Evolutionary conservation across 2,113 vertebrate genomes (phyloP).

Genomic region (Pithys albifrons): DNA sequence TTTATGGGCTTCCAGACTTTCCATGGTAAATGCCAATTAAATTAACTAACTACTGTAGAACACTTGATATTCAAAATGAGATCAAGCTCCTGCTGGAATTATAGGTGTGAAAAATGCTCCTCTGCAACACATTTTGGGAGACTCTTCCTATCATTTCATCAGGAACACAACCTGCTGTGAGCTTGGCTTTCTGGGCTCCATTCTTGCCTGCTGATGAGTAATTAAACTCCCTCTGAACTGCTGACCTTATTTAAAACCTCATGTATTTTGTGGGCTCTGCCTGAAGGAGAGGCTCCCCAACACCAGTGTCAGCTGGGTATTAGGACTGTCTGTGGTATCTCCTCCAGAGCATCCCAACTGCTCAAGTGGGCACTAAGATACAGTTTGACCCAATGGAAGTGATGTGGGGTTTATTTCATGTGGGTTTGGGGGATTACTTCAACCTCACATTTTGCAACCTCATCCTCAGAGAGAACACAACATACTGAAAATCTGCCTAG

Average conservation of each 20-base stretch:
- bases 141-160: background rate
- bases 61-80: background rate
- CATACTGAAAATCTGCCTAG: background rate
- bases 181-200: background rate
- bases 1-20: background rate
- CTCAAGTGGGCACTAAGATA: background rate
- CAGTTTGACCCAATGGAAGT: background rate
- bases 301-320: background rate
- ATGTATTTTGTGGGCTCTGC: background rate
- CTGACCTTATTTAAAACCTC: background rate
- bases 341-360: background rate
- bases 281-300: background rate
- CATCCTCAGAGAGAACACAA: background rate
- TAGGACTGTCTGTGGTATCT: background rate
- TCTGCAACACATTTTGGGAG: background rate
- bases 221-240: background rate
- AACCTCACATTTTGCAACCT: background rate
- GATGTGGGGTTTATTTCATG: background rate
- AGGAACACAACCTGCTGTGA: background rate
- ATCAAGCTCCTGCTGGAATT: background rate
- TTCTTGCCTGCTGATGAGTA: background rate
- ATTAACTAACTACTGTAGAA: background rate
- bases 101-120: background rate
- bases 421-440: background rate
- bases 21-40: background rate